phyloP scores from a whole-genome alignment of 2,888 invertebrate genomes.

The Poecilus cupreus region DNA sequence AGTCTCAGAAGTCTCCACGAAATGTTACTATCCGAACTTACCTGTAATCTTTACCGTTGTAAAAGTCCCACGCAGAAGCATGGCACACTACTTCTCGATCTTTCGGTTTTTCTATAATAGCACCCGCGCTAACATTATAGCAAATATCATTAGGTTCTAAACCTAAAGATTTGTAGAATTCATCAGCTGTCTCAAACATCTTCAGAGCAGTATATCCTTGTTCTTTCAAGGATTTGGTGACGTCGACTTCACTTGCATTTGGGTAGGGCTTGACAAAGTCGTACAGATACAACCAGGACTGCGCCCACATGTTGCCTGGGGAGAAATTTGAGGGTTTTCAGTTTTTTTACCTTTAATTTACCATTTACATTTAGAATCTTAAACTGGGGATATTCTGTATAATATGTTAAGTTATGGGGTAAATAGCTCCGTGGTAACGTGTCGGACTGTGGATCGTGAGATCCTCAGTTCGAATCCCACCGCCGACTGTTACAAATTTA shows the following conservation, averaged over 20 bases:
- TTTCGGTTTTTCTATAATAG: constrained; percentile 77
- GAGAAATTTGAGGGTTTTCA: background rate
- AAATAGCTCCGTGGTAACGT: too few species aligned
- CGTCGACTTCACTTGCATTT: constrained; percentile 71
- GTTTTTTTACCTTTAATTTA: too few species aligned
- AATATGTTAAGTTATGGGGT: too few species aligned
- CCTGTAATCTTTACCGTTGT: constrained; percentile 80
- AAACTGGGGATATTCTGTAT: too few species aligned
- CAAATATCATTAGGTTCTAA: constrained; percentile 77
- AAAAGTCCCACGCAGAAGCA: constrained; percentile 83
- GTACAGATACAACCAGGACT: constrained; percentile 76
- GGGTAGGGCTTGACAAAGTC: constrained; percentile 75
- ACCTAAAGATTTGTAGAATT: constrained; percentile 78
- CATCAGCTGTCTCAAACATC: constrained; percentile 78
- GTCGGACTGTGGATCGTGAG: too few species aligned
- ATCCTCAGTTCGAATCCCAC: too few species aligned
- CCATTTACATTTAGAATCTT: too few species aligned
- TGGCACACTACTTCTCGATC: constrained; percentile 78
- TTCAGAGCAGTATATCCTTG: constrained; percentile 72
- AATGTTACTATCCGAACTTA: too few species aligned
- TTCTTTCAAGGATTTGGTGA: constrained; percentile 73
- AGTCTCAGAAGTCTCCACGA: too few species aligned
- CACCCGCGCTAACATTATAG: constrained; percentile 74
- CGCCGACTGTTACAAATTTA: too few species aligned
- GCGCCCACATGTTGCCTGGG: constrained; percentile 81